Evolutionary conservation across 2,888 invertebrate species (phyloP).

Genomic region (Drosophila cyrtoloma): DNA sequence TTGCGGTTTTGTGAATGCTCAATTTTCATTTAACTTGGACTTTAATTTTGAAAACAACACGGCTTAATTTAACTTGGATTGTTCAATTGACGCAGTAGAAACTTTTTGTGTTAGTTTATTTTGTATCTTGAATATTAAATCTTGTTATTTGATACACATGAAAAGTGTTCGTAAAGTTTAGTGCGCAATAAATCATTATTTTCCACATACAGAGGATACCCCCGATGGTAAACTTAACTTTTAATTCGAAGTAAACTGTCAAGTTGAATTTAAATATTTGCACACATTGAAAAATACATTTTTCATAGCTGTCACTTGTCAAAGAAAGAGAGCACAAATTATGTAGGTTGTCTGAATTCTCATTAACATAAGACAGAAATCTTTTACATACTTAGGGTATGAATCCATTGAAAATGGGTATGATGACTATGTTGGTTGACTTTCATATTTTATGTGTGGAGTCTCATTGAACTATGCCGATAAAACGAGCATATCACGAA

Average conservation of each 20-base stretch:
- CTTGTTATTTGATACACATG: background rate
- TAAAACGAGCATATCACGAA: background rate
- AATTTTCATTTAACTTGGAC: constrained; percentile 8
- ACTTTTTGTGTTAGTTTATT: background rate
- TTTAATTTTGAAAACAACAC: constrained; percentile 1
- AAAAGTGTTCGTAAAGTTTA: background rate
- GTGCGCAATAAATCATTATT: background rate
- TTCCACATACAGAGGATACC: background rate
- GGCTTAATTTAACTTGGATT: constrained; percentile 15
- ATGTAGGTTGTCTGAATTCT: background rate
- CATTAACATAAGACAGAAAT: background rate
- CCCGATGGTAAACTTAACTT: background rate
- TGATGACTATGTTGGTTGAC: background rate
- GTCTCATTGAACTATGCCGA: background rate
- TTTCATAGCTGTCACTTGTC: background rate
- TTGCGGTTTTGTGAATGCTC: constrained; percentile 36
- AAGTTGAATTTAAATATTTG: constrained; percentile 21
- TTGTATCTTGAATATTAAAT: background rate
- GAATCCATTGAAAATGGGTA: background rate
- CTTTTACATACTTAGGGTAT: background rate
- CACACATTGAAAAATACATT: background rate
- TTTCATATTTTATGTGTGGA: background rate
- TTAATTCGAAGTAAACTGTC: background rate
- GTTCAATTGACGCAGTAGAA: constrained; percentile 2
- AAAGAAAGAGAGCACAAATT: background rate